Conservation (phyloP, 2,888 invertebrate species). For the Tillus elongatus region DNA sequence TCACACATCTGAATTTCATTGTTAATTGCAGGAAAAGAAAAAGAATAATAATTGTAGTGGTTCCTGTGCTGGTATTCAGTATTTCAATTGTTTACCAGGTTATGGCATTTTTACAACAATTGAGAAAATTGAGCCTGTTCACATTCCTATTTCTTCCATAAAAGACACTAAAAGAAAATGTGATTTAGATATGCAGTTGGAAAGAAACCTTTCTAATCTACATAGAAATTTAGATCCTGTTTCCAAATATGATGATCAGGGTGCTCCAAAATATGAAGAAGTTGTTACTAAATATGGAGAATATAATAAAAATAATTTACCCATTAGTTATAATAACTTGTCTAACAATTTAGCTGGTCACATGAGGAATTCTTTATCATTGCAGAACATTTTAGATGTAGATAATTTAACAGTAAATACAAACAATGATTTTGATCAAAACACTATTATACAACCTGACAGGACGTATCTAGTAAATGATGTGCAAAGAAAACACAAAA, state of each 20-base stretch:
- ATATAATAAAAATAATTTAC: constrained; percentile 16
- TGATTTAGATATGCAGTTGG: constrained; percentile 25
- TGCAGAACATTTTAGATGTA: constrained; percentile 35
- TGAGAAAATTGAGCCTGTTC: constrained; percentile 32
- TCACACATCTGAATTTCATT: no score
- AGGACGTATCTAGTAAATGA: constrained; percentile 28
- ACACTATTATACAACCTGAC: constrained; percentile 38
- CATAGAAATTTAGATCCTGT: not conserved
- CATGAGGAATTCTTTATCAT: constrained; percentile 32
- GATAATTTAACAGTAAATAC: constrained; percentile 32
- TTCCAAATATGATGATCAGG: constrained; percentile 9
- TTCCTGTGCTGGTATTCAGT: constrained; percentile 35
- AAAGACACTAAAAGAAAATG: constrained; percentile 15
- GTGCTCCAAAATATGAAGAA: constrained; percentile 29
- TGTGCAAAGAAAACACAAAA: constrained; percentile 25
- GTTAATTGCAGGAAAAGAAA: constrained; percentile 31
- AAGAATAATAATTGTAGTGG: constrained; percentile 37
- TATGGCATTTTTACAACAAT: constrained; percentile 39
- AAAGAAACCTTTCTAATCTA: constrained; percentile 24
- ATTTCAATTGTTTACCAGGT: constrained; percentile 37
- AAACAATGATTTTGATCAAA: constrained; percentile 41
- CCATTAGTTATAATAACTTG: constrained; percentile 16
- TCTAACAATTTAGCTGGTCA: constrained; percentile 24
- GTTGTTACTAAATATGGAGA: constrained; percentile 34
- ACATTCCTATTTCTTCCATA: constrained; percentile 15